Evolutionary conservation across 2,888 invertebrate genomes (phyloP).

Genomic region (Lepeophtheirus nordmannii): DNA sequence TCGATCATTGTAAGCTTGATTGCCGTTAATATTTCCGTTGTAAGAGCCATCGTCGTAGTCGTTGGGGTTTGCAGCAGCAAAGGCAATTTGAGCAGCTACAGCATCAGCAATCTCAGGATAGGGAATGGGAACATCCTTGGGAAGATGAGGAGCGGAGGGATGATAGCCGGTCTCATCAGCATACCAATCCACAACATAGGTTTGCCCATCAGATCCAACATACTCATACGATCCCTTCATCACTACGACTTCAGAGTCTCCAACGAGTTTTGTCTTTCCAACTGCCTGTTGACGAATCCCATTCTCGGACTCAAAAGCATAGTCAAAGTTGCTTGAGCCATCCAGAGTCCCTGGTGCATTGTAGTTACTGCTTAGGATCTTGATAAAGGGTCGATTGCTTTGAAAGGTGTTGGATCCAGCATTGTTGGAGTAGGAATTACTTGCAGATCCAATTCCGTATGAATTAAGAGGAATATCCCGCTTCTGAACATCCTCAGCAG

Average conservation of each 20-base stretch:
- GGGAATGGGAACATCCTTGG: constrained; percentile 22
- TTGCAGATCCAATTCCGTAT: neutral
- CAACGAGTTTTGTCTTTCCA: constrained; percentile 13
- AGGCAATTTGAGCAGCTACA: constrained; percentile 13
- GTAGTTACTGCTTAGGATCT: neutral
- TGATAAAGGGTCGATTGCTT: neutral
- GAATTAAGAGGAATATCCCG: neutral
- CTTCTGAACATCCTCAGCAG: neutral
- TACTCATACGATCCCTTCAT: constrained; percentile 22
- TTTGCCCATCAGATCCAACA: constrained; percentile 18
- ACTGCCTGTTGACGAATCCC: constrained; percentile 20
- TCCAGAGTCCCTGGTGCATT: neutral
- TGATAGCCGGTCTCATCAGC: constrained; percentile 24
- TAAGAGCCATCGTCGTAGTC: neutral
- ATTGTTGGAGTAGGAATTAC: neutral
- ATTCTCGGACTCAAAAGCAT: constrained; percentile 23
- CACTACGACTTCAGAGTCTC: constrained; percentile 12
- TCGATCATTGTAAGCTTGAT: neutral
- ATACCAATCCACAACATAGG: neutral
- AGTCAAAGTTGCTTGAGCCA: neutral
- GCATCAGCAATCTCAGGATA: constrained; percentile 14
- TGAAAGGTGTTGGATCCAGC: neutral
- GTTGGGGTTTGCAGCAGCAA: constrained; percentile 14
- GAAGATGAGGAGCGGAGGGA: constrained; percentile 17
- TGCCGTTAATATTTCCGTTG: neutral